Conservation (phyloP, 1,140 invertebrate species). For the Psix sp. region DNA sequence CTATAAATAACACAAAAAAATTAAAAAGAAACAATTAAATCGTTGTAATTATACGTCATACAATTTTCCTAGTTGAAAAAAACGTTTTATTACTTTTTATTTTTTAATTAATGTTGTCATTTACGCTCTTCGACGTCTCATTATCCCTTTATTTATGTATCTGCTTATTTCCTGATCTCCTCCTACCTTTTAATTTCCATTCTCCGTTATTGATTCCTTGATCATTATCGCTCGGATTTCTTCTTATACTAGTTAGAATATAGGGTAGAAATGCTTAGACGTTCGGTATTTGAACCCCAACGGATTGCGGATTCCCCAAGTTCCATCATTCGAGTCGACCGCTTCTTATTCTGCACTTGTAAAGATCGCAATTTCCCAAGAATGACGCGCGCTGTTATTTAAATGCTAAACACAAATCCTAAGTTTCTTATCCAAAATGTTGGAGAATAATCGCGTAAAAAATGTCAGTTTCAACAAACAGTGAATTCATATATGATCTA, state of each 20-base stretch:
- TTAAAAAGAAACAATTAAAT: too few species aligned
- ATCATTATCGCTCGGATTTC: slow-evolving; percentile 55
- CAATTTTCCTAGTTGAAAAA: too few species aligned
- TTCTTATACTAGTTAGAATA: slow-evolving; percentile 44
- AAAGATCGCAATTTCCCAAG: slow-evolving; percentile 52
- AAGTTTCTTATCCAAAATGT: slow-evolving; percentile 39
- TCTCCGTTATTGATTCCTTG: slow-evolving; percentile 41
- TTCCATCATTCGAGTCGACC: slow-evolving; percentile 68
- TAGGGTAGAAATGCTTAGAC: slow-evolving; percentile 61
- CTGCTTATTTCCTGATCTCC: slow-evolving; percentile 5
- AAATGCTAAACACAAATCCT: slow-evolving; percentile 50
- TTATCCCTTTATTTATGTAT: slow-evolving; percentile 35
- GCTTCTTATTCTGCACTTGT: slow-evolving; percentile 65
- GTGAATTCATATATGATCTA: too few species aligned
- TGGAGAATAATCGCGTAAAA: not conserved
- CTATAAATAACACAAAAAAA: too few species aligned
- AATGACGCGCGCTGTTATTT: slow-evolving; percentile 55
- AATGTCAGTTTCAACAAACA: too few species aligned
- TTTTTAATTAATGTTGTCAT: slow-evolving; percentile 16
- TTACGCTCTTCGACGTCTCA: slow-evolving; percentile 16
- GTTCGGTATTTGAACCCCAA: slow-evolving; percentile 69
- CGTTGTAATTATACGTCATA: too few species aligned
- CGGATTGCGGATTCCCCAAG: slow-evolving; percentile 73
- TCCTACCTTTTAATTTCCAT: slow-evolving; percentile 42
- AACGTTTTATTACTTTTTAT: too few species aligned